Evolutionary conservation across 2,888 invertebrate species (phyloP), one percentile per base, ranked within the genome.

Genomic region (Pyrrhosoma nymphula): DNA sequence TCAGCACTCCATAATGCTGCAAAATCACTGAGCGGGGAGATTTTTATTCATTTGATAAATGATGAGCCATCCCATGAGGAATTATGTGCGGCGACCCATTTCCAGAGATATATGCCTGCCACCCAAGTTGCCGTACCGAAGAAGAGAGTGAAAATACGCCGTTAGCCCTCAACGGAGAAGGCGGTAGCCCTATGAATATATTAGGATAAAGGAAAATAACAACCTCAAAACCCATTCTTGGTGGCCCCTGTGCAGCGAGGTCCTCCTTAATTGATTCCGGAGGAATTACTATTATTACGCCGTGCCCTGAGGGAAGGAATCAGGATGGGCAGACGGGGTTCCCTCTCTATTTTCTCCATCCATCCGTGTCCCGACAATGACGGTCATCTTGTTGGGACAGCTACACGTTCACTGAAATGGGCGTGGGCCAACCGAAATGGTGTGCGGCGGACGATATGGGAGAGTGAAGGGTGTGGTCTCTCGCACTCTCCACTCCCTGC

Each of bases 201-300:
- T 82, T 82, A 82, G 82, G 82, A 18, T 82, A 35, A 82, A 35
- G 82, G 82, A 35, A 82, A 30, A 82, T 82, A 82, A 82, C 82
- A 82, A 82, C 82, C 69, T n/a, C 30, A 82, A 60, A 26, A 82
- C 82, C 82, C 35, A 16, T 26, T 82, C 82, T 18, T 26, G 82
- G 30, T 18, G 82, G 82, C 16, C 35, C 35, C 82, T 30, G 16
- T 30, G 82, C 35, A 35, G 26, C n/a, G 2, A 69, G 56, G 20
- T 75, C 93, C 55, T 75, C 82, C 82, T 75, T 93, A 93, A 93
- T 93, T 93, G 93, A 93, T 93, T 93, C 93, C 35, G 39, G 16
- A 75, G 63, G 69, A 93, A 93, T 93, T 47, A 93, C 93, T 75
- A 93, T 93, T 93, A 93, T 69, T 93, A 93, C 35, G 69, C 75